A percentile compares a stretch with the other conserved stretches of the same genome.
Conservation (phyloP, 2,113 vertebrate species). For the Nesogale talazaci region DNA sequence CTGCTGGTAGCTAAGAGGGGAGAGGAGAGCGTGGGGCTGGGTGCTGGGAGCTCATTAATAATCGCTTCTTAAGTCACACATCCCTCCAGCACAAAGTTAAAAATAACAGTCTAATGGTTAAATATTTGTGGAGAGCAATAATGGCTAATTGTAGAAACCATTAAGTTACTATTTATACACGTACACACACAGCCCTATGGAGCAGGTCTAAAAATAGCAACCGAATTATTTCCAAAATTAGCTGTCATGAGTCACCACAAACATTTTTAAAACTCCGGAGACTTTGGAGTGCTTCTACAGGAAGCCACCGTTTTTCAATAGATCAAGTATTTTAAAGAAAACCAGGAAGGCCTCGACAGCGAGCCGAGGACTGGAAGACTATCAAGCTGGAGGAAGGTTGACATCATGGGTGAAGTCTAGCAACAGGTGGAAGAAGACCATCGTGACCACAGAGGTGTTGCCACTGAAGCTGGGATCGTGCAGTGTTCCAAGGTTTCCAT, state of each 20-base stretch:
- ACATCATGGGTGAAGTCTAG: too few species aligned
- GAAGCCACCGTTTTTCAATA: too few species aligned
- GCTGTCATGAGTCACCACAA: constrained; percentile 62
- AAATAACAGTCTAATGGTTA: constrained; percentile 84
- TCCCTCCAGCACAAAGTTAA: constrained; percentile 79
- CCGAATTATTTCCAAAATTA: constrained; percentile 87
- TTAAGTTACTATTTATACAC: constrained; percentile 86
- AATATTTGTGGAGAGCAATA: constrained; percentile 66
- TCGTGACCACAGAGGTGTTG: too few species aligned
- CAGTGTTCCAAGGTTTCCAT: too few species aligned
- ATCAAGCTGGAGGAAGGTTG: too few species aligned
- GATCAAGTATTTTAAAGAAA: too few species aligned
- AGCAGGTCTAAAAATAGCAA: constrained; percentile 84
- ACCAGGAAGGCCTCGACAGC: too few species aligned
- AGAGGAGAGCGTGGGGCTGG: constrained; percentile 25
- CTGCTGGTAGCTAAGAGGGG: constrained; percentile 47
- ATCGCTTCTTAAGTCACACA: constrained; percentile 83
- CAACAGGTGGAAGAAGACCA: too few species aligned
- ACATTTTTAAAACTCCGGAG: constrained; percentile 45
- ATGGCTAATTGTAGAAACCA: constrained; percentile 86
- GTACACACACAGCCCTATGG: constrained; percentile 37
- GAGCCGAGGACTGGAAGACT: too few species aligned
- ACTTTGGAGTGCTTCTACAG: too few species aligned
- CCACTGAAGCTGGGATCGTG: too few species aligned
- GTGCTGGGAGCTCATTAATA: constrained; percentile 77